Base-by-base conservation (phyloP, 2,888 invertebrate species). In the Acanthosepion esculentum region DNA sequence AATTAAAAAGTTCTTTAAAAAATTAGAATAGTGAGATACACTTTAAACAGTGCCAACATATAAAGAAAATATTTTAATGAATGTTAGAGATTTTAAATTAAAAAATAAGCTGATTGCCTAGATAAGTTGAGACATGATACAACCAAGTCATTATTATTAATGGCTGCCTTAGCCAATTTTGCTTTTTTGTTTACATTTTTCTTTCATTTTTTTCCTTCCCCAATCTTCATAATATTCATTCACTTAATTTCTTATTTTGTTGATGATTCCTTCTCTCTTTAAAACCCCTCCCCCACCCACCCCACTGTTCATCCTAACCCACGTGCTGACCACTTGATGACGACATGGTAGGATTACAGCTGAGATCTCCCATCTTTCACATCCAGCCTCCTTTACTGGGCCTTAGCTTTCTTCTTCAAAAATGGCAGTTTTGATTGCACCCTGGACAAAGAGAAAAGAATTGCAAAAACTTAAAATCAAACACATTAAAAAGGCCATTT, bases 381-480 rank as follows among this genome's bases (percentile, higher is more conserved):
- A 78, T 78, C 78, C 78, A 78, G 78, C n/a, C 78, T 78, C 18
- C 53, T 93, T 94, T 96, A 97, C 96, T 97, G 96, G 64, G 96
- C 94, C 95, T 97, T 97, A 91, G 96, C 96, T 95, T 97, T 97
- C 96, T 97, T 97, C 95, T 97, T 97, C 94, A 96, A 96, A 95
- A 97, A 96, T 33, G 97, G 97, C 93, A 97, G 95, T 95, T 97
- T 97, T 94, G 96, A 96, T 94, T 97, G 96, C 78, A 97, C 96
- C 95, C 97, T 97, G 96, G 94, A 96, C 95, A 95, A 94, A 59
- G 93, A 92, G 94, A 95, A 94, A 33, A 7, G 20, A 41, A 41
- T 41, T 41, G 41, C 41, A 41, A 41, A 53, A 10, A 53, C 50
- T 53, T 53, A 53, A 53, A 53, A 10, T 53, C 10, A 53, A 15